Conservation (phyloP, 2,888 invertebrate species). For the Parnassius mnemosyne region DNA sequence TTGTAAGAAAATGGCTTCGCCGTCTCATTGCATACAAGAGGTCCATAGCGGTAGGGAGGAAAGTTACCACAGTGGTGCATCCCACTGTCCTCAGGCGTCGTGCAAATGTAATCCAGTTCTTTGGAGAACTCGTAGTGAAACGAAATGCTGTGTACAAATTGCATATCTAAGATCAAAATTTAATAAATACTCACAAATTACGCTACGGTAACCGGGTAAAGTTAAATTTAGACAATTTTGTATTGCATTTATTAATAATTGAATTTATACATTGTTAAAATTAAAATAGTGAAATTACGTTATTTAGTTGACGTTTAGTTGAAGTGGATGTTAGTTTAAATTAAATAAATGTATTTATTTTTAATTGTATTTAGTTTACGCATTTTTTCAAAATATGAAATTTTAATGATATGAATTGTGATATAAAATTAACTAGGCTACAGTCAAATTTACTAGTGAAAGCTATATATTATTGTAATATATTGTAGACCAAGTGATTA, state of each 20-base stretch:
- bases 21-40: slow-evolving; percentile 87
- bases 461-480: not conserved
- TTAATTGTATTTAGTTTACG: too few relatives aligned
- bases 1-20: slow-evolving; percentile 82
- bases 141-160: slow-evolving; percentile 78
- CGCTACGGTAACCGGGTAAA: too few relatives aligned
- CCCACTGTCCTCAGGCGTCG: slow-evolving; percentile 94
- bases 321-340: too few relatives aligned
- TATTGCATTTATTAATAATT: too few relatives aligned
- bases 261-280: too few relatives aligned
- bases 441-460: slow-evolving; percentile 9
- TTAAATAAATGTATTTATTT: too few relatives aligned
- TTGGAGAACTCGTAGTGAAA: slow-evolving; percentile 93
- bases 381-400: slow-evolving; percentile 1
- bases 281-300: too few relatives aligned
- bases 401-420: slow-evolving; percentile 17
- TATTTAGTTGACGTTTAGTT: too few relatives aligned
- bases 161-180: not conserved
- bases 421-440: slow-evolving; percentile 6
- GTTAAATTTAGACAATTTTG: too few relatives aligned
- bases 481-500: too few relatives aligned
- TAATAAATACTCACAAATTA: too few relatives aligned
- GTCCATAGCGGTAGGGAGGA: slow-evolving; percentile 88
- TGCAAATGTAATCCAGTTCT: slow-evolving; percentile 98
- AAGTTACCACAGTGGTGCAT: slow-evolving; percentile 95